phyloP scores from a whole-genome alignment of 1,140 invertebrate species.

The Drosophila tropicalis region DNA sequence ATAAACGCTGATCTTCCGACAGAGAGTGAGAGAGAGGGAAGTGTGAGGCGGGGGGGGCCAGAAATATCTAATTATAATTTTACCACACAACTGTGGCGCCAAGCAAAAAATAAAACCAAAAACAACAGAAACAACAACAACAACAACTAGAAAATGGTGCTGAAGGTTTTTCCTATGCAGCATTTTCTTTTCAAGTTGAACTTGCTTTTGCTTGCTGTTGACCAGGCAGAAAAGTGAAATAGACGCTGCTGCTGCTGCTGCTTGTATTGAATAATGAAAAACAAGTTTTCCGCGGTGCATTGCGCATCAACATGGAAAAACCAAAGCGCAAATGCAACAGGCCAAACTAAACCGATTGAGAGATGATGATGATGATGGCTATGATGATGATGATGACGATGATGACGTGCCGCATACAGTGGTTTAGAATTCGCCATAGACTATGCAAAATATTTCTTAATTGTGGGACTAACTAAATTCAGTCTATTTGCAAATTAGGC shows the following conservation, averaged over 20 bases:
- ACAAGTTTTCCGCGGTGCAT: constrained; percentile 73
- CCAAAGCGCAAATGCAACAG: constrained; percentile 52
- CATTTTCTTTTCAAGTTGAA: constrained; percentile 58
- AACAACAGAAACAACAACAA: constrained; percentile 35
- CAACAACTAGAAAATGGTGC: constrained; percentile 41
- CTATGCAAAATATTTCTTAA: no score
- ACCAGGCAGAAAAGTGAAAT: constrained; percentile 71
- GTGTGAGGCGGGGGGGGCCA: constrained; percentile 2
- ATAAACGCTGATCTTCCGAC: constrained; percentile 63
- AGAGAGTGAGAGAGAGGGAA: background rate
- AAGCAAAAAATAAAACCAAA: constrained; percentile 34
- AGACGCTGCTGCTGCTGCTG: constrained; percentile 45
- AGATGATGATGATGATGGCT: constrained; percentile 31
- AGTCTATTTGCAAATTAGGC: no score
- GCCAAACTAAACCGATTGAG: constrained; percentile 18
- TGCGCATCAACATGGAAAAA: constrained; percentile 73
- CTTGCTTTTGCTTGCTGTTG: constrained; percentile 49
- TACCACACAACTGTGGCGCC: constrained; percentile 40
- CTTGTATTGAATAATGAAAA: constrained; percentile 78
- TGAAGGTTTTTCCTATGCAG: constrained; percentile 41
- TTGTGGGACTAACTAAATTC: no score
- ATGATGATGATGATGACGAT: constrained; percentile 17
- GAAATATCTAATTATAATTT: constrained; percentile 70
- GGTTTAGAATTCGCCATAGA: no score
- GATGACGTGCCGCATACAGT: no score